Evolutionary conservation across 2,797 vertebrate genomes (phyloP).

Genomic region (Malacoctenus gilli): DNA sequence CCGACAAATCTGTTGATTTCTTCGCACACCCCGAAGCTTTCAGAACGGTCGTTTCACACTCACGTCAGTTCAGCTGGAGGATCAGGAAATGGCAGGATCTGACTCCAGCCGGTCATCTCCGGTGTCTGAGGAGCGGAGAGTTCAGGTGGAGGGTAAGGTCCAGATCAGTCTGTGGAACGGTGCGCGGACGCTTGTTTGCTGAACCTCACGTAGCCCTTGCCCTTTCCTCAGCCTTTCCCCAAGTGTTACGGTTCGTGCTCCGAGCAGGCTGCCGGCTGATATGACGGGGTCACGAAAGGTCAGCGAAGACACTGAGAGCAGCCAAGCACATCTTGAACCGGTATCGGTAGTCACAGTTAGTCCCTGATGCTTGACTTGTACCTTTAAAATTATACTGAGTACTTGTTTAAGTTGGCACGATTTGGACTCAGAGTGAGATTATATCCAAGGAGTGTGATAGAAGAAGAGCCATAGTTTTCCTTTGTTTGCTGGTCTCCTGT

Average conservation of each 20-base stretch:
- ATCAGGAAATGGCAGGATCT: slow-evolving; percentile 1
- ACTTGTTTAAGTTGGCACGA: no score
- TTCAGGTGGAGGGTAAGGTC: slow-evolving; percentile 87
- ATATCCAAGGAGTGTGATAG: no score
- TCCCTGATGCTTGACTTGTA: slow-evolving; percentile 39
- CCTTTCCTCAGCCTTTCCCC: slow-evolving; percentile 71
- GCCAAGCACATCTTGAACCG: slow-evolving; percentile 63
- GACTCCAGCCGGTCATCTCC: slow-evolving; percentile 3
- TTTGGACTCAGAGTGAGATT: background rate
- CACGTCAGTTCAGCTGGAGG: background rate
- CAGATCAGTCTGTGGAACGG: slow-evolving; percentile 89
- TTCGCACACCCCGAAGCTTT: no score
- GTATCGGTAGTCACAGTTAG: slow-evolving; percentile 32
- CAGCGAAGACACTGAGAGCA: slow-evolving; percentile 50
- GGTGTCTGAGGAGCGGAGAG: slow-evolving; percentile 44
- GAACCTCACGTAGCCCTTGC: slow-evolving; percentile 78
- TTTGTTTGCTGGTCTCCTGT: no score
- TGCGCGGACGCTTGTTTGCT: slow-evolving; percentile 77
- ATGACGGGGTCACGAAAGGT: slow-evolving; percentile 61
- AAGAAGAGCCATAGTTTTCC: no score
- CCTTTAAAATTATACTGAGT: no score
- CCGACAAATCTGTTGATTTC: background rate
- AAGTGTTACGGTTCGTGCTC: slow-evolving; percentile 76
- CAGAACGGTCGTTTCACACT: background rate
- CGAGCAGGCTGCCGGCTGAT: slow-evolving; percentile 25